A percentile compares a stretch with the other conserved stretches of the same genome.
Evolutionary conservation across 1,140 invertebrate species (phyloP).

Genomic region (Charaxes varanes): DNA sequence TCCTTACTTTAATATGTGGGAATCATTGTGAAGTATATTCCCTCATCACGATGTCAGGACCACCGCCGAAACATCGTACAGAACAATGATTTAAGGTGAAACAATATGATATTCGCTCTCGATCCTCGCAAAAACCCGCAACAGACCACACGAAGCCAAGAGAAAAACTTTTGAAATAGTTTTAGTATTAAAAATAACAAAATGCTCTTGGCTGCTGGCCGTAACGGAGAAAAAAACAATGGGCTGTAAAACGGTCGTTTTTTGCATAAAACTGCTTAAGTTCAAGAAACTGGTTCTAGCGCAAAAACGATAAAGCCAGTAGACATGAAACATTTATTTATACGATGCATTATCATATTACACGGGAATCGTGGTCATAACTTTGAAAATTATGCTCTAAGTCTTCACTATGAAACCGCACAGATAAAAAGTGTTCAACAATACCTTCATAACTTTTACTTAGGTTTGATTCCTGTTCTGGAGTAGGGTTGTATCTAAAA

Average conservation of each 20-base stretch:
- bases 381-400: conserved; percentile 67
- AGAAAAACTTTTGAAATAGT: conserved; percentile 2
- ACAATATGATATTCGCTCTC: conserved; percentile 2
- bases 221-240: conserved; percentile 17
- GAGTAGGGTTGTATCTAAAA: no score
- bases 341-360: conserved; percentile 72
- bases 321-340: conserved; percentile 71
- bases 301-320: conserved; percentile 63
- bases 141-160: conserved; percentile 1
- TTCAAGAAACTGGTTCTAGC: conserved; percentile 49
- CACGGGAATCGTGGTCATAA: conserved; percentile 66
- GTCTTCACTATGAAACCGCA: conserved; percentile 58
- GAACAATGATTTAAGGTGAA: conserved; percentile 20
- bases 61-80: conserved; percentile 2
- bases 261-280: conserved; percentile 44
- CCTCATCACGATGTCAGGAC: no score
- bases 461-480: no score
- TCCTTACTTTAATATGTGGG: no score
- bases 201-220: conserved; percentile 5
- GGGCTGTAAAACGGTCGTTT: conserved; percentile 32
- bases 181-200: conserved; percentile 13
- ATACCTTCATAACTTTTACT: conserved; percentile 8
- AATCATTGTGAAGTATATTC: no score
- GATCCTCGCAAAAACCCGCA: no score
- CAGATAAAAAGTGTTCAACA: conserved; percentile 29